Percentiles rank a stretch among this genome's conserved stretches.
Conservation (phyloP, 2,113 vertebrate genomes). For the Grammomys dolichurus region DNA sequence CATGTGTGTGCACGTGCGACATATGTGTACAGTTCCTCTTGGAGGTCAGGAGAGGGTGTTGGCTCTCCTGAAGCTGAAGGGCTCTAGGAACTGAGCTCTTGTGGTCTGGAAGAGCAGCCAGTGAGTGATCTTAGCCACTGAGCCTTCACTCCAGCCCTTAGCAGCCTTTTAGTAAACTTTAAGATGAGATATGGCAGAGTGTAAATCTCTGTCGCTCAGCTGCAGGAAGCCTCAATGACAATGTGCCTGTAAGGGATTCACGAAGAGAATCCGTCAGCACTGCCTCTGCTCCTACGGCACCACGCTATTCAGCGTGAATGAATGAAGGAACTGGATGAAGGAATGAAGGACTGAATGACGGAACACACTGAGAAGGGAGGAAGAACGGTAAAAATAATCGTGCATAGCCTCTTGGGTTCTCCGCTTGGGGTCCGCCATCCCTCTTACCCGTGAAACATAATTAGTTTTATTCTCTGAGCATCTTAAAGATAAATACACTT, state of each 20-base stretch:
- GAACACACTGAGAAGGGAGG: neutral
- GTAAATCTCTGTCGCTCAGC: neutral
- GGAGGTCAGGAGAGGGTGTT: neutral
- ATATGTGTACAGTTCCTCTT: neutral
- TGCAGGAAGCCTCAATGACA: neutral
- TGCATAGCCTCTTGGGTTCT: neutral
- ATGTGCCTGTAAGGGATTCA: neutral
- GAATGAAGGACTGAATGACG: no score
- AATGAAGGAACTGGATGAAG: no score
- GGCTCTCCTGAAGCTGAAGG: neutral
- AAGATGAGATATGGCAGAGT: neutral
- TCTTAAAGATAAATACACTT: neutral
- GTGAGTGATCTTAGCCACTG: neutral
- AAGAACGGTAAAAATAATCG: neutral
- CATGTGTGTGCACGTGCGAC: neutral
- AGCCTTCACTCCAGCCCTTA: neutral
- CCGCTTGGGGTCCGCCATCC: neutral
- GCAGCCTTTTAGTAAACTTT: neutral
- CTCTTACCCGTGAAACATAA: neutral
- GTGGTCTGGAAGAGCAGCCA: neutral
- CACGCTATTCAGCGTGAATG: neutral
- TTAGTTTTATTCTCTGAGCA: neutral
- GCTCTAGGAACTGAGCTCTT: no score
- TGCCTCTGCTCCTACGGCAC: neutral
- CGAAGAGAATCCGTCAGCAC: neutral